phyloP scores from a whole-genome alignment of 2,113 vertebrate genomes.

The Saguinus midas region DNA sequence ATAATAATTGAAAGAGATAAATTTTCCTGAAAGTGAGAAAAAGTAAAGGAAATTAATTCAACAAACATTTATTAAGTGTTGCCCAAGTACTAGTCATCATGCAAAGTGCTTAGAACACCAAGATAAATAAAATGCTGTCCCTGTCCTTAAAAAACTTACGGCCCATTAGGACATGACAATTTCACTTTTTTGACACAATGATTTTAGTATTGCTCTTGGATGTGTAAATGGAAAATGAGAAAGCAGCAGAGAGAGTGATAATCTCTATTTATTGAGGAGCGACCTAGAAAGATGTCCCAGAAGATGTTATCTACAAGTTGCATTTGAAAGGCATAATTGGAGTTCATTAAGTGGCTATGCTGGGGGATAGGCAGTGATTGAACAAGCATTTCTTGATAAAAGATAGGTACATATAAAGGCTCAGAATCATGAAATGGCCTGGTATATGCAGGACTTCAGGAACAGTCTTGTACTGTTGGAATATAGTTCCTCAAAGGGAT shows the following conservation, averaged over 20 bases:
- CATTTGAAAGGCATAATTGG: neutral
- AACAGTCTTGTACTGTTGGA: neutral
- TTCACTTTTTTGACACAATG: neutral
- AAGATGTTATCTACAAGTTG: neutral
- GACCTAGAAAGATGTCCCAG: neutral
- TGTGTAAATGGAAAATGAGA: neutral
- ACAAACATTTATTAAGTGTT: neutral
- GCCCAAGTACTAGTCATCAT: neutral
- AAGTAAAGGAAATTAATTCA: neutral
- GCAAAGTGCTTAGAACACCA: neutral
- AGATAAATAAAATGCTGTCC: neutral
- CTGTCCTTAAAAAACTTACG: neutral
- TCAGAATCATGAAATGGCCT: neutral
- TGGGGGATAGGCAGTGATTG: neutral
- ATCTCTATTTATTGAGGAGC: neutral
- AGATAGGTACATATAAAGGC: neutral
- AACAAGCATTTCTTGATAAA: neutral
- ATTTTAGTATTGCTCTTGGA: neutral
- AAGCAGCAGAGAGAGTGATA: neutral
- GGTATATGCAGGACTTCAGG: neutral
- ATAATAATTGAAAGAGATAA: neutral
- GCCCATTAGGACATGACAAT: neutral
- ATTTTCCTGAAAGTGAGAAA: neutral
- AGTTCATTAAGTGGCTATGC: neutral
- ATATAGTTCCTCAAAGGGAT: neutral